Evolutionary conservation across 2,113 vertebrate species (phyloP), one percentile per base, ranked within the genome.

Genomic region (Channa argus): DNA sequence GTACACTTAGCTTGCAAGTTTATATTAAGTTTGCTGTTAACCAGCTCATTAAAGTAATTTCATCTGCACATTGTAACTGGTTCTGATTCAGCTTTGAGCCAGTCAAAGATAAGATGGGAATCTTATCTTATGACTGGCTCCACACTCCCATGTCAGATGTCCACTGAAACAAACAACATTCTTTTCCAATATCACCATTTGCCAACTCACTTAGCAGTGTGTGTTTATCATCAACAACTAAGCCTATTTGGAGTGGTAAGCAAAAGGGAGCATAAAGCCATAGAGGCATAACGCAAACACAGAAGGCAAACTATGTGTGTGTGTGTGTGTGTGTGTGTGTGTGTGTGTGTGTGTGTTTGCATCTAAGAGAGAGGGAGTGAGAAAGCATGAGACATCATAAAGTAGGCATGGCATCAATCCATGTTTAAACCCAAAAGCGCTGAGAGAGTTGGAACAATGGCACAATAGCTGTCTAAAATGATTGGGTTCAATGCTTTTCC

Each of bases 361-460:
- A 43, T 65, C n/a, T 64, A 44, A 44, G 56, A 47, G 24, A 52
- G 34, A 34, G 11, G 5, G 38, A 45, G 44, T 45, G 63, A 60
- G 46, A 37, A 14, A 13, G 45, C 8, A 3, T 34, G 54, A 7
- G 39, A 54, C 36, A 33, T 60, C 52, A 36, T 24, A 51, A 69
- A 74, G 63, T 46, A 69, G 43, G 6, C 52, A 44, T 63, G 67
- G 80, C 68, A 61, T 45, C 0, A 3, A 49, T 65, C 58, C 82
- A 78, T 64, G 65, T 84, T 68, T 56, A 56, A 86, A 82, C 37
- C 54, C n/a, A 70, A 86, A 90, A 88, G 76, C 84, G 86, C 86
- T 89, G 81, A 90, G 69, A 47, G 44, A 13, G 43, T 50, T 82
- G 79, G 71, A 87, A 81, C 37, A 80, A 66, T 54, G 44, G 78